Evolutionary conservation across 2,888 invertebrate species (phyloP).

Genomic region (Phymatocera aterrima): DNA sequence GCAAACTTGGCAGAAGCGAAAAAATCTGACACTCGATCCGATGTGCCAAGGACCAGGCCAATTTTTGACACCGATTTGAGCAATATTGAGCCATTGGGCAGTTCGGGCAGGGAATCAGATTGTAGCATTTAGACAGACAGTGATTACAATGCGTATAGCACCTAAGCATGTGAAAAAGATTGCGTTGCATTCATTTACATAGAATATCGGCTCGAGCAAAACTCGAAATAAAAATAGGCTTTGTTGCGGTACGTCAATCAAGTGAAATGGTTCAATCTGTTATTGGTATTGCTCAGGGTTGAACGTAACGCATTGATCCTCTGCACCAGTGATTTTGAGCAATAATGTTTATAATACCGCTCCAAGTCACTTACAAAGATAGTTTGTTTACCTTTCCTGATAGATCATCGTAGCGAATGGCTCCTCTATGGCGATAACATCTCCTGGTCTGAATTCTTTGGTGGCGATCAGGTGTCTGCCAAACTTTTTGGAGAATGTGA

Average conservation of each 20-base stretch:
- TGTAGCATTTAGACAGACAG: slow-evolving; percentile 67
- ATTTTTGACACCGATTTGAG: slow-evolving; percentile 65
- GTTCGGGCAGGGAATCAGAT: slow-evolving; percentile 67
- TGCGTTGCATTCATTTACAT: background rate
- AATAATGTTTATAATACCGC: background rate
- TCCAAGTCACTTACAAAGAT: background rate
- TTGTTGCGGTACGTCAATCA: background rate
- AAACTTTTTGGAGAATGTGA: slow-evolving; percentile 65
- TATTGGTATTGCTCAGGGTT: too few species aligned
- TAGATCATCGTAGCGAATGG: slow-evolving; percentile 69
- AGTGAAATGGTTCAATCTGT: background rate
- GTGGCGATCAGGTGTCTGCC: slow-evolving; percentile 70
- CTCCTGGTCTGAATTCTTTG: slow-evolving; percentile 68
- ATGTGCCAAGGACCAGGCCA: slow-evolving; percentile 67
- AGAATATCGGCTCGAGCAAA: background rate
- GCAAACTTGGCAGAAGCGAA: slow-evolving; percentile 63
- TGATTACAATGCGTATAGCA: slow-evolving; percentile 72
- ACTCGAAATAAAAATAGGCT: background rate
- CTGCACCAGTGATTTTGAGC: background rate
- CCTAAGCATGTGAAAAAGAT: slow-evolving; percentile 54
- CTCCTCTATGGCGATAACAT: slow-evolving; percentile 67
- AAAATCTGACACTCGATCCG: slow-evolving; percentile 66
- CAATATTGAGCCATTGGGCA: slow-evolving; percentile 71
- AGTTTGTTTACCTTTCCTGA: slow-evolving; percentile 63
- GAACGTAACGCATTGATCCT: too few species aligned